Conservation (phyloP, 2,888 invertebrate species). For the Yponomeuta plumbellus region DNA sequence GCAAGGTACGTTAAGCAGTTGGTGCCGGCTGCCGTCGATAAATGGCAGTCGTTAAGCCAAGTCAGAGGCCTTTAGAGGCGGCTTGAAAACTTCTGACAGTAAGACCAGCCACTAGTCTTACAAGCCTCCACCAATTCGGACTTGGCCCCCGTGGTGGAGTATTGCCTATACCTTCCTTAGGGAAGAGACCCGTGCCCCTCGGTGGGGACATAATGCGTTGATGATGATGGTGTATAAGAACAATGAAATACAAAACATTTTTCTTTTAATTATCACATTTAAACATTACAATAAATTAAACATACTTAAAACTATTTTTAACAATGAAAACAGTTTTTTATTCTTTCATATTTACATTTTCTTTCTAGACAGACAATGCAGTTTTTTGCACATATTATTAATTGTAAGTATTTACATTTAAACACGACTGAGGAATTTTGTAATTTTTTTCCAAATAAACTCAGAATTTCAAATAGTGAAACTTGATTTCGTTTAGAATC, state of each 20-base stretch:
- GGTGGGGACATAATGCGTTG: no score
- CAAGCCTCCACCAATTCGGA: no score
- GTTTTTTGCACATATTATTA: neutral
- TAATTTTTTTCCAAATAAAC: constrained; percentile 14
- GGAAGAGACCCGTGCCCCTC: no score
- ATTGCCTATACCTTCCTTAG: no score
- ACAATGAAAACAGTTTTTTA: neutral
- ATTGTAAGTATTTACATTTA: neutral
- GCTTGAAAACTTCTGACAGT: no score
- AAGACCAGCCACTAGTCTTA: no score
- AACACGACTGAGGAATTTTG: neutral
- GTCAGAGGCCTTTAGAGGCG: no score
- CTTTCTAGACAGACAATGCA: no score
- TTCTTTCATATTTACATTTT: neutral
- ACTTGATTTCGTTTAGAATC: neutral
- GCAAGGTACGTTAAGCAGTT: no score
- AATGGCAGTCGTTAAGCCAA: no score
- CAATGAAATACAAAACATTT: neutral
- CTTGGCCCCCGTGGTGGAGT: no score
- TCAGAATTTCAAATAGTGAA: constrained; percentile 17
- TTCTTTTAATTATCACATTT: neutral
- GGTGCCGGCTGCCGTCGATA: no score
- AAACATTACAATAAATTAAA: neutral
- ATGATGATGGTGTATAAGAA: neutral
- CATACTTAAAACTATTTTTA: neutral